Percentiles rank a stretch among this genome's conserved stretches.
Evolutionary conservation across 2,113 vertebrate species (phyloP).

Genomic region (Puffinus mauretanicus): DNA sequence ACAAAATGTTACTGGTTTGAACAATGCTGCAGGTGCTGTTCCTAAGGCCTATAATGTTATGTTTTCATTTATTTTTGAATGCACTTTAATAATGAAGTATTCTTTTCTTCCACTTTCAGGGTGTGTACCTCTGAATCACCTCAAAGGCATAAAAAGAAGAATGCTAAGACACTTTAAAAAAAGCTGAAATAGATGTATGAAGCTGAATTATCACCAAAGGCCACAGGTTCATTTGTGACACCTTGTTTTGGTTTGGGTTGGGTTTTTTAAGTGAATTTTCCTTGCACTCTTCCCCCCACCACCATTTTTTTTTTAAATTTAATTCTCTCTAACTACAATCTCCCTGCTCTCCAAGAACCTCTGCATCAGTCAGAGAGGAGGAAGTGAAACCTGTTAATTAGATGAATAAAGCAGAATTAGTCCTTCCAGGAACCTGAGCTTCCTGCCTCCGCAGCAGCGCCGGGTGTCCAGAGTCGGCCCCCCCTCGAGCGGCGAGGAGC

Average conservation of each 20-base stretch:
- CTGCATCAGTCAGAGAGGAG: neutral
- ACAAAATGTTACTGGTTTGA: neutral
- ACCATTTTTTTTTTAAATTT: neutral
- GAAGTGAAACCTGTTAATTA: neutral
- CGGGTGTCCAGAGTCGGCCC: accelerated
- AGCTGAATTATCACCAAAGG: neutral
- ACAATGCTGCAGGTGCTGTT: neutral
- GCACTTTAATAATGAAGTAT: neutral
- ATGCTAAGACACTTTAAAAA: neutral
- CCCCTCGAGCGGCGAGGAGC: accelerated
- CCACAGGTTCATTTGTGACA: accelerated
- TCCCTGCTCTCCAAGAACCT: neutral
- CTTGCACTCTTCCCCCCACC: neutral
- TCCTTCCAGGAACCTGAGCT: neutral
- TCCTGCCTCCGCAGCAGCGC: neutral
- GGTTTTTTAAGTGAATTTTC: neutral
- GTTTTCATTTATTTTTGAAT: neutral
- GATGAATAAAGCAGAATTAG: neutral
- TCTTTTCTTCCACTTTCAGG: neutral
- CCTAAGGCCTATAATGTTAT: neutral
- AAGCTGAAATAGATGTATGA: neutral
- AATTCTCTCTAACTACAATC: neutral
- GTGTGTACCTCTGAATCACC: neutral
- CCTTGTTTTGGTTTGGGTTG: neutral
- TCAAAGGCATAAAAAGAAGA: neutral